Evolutionary conservation across 1,140 invertebrate genomes (phyloP), one percentile per base, ranked within the genome.

Genomic region (Temnothorax nylanderi): DNA sequence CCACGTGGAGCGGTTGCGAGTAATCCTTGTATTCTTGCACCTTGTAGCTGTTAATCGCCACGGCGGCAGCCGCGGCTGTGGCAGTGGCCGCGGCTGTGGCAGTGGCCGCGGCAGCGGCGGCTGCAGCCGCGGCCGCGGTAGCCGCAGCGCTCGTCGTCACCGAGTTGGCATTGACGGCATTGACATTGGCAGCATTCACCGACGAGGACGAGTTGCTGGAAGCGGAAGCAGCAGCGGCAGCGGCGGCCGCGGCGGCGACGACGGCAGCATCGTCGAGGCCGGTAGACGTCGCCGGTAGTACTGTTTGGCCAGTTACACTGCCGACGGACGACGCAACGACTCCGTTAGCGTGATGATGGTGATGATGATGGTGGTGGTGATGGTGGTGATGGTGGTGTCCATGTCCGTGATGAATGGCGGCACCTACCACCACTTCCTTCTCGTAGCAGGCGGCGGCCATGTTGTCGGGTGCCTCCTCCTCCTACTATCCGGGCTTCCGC

Each of bases 1-100:
- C 97, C 88, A 98, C 97, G 95, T 97, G 97, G 93, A 98, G 95
- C 86, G 97, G 97, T 92, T 97, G 96, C 91, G 96, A 97, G 95
- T 97, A 98, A 94, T 98, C 97, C 95, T 93, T 93, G 90, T 92
- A 93, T 26, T 90, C 87, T 32, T 78, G 76, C 76, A 78, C 58
- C 85, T 92, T 91, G 74, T 91, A 88, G 62, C 81, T 80, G 58
- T 87, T 80, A n/a, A 82, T 56, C 56, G 80, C 82, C 62, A 89
- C 89, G n/a, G 91, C 85, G 13, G 89, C 67, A 56, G 87, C 67
- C 13, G 87, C 86, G 51, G 87, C 80, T 32, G 87, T 67, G 37
- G 89, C 65, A 21, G 89, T 51, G 56, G 86, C 75, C 1, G 87
- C 81, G n/a, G 87, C 56, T 32, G 87, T 67, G 37, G 89, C 65